phyloP scores from a whole-genome alignment of 2,113 vertebrate species.

The Cynopterus brachyotis region DNA sequence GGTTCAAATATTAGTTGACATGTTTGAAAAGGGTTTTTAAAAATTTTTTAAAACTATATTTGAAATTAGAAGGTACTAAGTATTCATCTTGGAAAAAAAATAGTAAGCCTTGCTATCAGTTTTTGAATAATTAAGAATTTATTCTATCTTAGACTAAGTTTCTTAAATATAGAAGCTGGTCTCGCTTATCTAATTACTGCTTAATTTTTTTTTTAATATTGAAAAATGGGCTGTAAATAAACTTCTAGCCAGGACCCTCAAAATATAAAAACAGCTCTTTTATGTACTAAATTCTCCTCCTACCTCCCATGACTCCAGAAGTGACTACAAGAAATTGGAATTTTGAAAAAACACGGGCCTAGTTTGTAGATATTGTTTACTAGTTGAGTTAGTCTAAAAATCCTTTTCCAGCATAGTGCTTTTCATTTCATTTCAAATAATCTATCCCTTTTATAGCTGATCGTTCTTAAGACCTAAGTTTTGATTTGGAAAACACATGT shows the following conservation, averaged over 20 bases:
- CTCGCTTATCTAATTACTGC: not conserved
- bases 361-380: not conserved
- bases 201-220: not conserved
- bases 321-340: not conserved
- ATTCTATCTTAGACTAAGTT: not conserved
- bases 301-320: not conserved
- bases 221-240: not conserved
- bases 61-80: slow-evolving; percentile 46
- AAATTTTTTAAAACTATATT: not conserved
- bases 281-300: not conserved
- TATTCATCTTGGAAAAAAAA: slow-evolving; percentile 3
- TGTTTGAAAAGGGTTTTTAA: slow-evolving; percentile 36
- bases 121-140: slow-evolving; percentile 51
- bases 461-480: slow-evolving; percentile 5
- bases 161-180: slow-evolving; percentile 16
- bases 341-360: not conserved
- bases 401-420: not conserved
- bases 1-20: slow-evolving; percentile 41
- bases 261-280: slow-evolving; percentile 18
- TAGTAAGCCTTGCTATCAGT: slow-evolving; percentile 3
- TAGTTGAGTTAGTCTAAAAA: not conserved
- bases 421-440: slow-evolving; percentile 1
- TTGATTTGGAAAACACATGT: slow-evolving; percentile 14
- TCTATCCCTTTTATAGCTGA: not conserved
- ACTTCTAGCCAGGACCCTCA: slow-evolving; percentile 5